These are phyloP conservation scores for Coregonus clupeaformis DNA, from an alignment of 2,113 vertebrate species.

Conservation along the genomic window DNA sequence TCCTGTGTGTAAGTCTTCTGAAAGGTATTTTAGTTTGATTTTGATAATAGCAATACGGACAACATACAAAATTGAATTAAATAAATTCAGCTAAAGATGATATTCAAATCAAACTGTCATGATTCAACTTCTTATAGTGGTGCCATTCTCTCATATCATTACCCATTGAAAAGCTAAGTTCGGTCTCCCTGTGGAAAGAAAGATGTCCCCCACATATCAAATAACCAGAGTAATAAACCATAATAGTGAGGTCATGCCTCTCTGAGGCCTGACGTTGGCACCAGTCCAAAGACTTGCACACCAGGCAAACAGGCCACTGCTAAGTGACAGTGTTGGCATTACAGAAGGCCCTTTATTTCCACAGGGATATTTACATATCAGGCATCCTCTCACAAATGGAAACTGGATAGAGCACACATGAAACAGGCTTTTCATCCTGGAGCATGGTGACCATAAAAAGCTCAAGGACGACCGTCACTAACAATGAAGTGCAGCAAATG, in stretches of 20 bases:
- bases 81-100: not conserved
- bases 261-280: constrained; percentile 6
- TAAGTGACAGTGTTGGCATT: constrained; percentile 49
- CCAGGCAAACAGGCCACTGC: constrained; percentile 43
- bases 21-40: not conserved
- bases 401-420: constrained; percentile 14
- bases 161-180: not conserved
- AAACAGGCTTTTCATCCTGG: not conserved
- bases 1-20: no score
- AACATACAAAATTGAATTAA: not conserved
- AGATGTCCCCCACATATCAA: no score
- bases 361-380: constrained; percentile 54
- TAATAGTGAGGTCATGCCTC: not conserved
- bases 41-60: not conserved
- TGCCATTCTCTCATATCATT: not conserved
- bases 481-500: constrained; percentile 1
- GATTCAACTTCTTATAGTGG: not conserved
- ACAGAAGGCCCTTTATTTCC: constrained; percentile 42
- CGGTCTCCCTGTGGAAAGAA: not conserved
- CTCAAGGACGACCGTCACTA: not conserved
- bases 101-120: not conserved
- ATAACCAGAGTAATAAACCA: no score
- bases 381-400: constrained; percentile 16
- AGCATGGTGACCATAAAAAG: not conserved
- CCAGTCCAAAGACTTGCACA: not conserved